Evolutionary conservation across 1,140 invertebrate species (phyloP).

Genomic region (Zaprionus inermis): DNA sequence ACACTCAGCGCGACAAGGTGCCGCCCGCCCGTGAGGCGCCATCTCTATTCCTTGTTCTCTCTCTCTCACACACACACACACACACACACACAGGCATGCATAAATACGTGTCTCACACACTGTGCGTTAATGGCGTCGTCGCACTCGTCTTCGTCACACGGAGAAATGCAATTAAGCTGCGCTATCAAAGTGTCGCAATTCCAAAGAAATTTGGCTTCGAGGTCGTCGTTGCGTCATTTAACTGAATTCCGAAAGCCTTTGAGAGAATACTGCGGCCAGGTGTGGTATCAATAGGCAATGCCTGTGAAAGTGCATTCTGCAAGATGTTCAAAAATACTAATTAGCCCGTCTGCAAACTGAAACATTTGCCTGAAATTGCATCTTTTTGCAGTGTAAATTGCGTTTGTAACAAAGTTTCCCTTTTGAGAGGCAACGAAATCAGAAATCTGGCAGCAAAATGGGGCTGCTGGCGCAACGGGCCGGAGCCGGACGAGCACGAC

Average conservation of each 20-base stretch:
- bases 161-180: constrained; percentile 75
- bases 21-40: background rate
- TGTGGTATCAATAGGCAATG: constrained; percentile 7
- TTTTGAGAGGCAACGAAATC: background rate
- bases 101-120: constrained; percentile 35
- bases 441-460: constrained; percentile 31
- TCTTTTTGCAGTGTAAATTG: background rate
- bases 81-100: constrained; percentile 15
- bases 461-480: background rate
- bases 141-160: constrained; percentile 50
- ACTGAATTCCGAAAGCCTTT: background rate
- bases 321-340: background rate
- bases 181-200: constrained; percentile 58
- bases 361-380: background rate
- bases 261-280: background rate
- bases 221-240: constrained; percentile 42
- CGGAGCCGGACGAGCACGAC: constrained; percentile 16
- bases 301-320: background rate
- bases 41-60: constrained; percentile 26
- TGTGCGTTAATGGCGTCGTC: constrained; percentile 64
- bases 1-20: constrained; percentile 13
- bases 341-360: background rate
- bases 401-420: background rate
- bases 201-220: constrained; percentile 56
- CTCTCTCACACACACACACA: constrained; percentile 20